Evolutionary conservation across 2,797 vertebrate genomes (phyloP).

Genomic region (Synanceia verrucosa): DNA sequence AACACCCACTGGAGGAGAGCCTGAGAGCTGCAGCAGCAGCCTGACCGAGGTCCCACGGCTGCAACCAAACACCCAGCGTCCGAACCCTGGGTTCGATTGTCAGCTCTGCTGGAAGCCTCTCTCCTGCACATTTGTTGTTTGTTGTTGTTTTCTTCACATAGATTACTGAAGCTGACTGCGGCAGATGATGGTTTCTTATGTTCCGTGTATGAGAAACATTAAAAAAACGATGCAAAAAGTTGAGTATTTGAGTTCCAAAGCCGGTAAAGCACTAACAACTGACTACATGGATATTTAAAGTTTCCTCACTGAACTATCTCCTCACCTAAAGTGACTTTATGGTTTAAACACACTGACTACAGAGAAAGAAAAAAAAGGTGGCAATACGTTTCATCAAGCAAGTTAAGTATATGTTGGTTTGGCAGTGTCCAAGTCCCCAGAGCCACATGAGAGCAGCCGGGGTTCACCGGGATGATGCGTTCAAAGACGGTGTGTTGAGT

Average conservation of each 20-base stretch:
- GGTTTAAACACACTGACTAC: constrained; percentile 67
- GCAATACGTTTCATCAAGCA: constrained; percentile 42
- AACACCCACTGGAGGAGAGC: constrained; percentile 80
- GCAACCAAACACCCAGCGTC: constrained; percentile 62
- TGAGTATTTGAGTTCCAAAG: constrained; percentile 51
- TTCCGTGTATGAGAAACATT: constrained; percentile 52
- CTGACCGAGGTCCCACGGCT: constrained; percentile 75
- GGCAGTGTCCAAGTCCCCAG: constrained; percentile 84
- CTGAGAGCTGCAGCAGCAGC: constrained; percentile 69
- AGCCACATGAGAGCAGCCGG: constrained; percentile 82
- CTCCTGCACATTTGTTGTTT: constrained; percentile 72
- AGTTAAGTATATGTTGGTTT: constrained; percentile 70
- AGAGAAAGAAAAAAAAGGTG: constrained; percentile 65
- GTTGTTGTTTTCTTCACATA: constrained; percentile 77
- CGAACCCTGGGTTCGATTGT: constrained; percentile 78
- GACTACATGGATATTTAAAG: constrained; percentile 61
- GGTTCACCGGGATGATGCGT: constrained; percentile 79
- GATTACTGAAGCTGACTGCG: constrained; percentile 74
- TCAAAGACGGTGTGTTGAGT: constrained; percentile 71
- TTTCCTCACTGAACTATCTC: constrained; percentile 41
- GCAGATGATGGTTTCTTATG: constrained; percentile 59
- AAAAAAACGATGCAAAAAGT: constrained; percentile 37
- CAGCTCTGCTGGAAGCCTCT: constrained; percentile 66
- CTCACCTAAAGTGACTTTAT: constrained; percentile 50
- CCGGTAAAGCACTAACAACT: constrained; percentile 59